Evolutionary conservation across 2,888 invertebrate genomes (phyloP), one percentile per base, ranked within the genome.

Genomic region (Hedya salicella): DNA sequence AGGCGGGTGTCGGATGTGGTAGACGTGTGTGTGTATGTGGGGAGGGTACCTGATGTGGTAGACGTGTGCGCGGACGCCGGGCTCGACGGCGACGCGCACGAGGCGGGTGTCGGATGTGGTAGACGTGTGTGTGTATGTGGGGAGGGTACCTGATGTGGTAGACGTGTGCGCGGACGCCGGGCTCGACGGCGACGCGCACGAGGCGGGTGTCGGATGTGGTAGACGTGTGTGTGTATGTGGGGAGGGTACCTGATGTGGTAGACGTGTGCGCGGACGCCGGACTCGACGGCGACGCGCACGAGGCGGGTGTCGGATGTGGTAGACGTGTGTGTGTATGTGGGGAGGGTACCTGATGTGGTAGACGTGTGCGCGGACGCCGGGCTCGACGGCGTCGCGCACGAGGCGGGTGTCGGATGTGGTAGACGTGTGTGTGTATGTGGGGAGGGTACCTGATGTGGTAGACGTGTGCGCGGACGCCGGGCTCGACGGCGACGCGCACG

Each of bases 1-100:
- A 79, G 78, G 49, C 78, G 72, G 67, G 79, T 77, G 73, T 79
- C 83, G 49, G 81, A 81, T 93, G 82, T 92, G 92, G 78, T 90
- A 93, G 70, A 93, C 92, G 5, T 25, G 25, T 6, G 25, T 67
- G 87, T 87, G 42, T 75, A 73, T 76, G 82, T 77, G 13, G 52
- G 63, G 17, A n/a, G n/a, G n/a, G n/a, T n/a, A n/a, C n/a, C n/a
- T n/a, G n/a, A n/a, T 93, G 82, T 92, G 92, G 78, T 90, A 93
- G 70, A 93, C 92, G 5, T 25, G 25, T 6, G 25, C 68, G 87
- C 87, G 42, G 75, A 73, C 76, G 82, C 77, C n/a, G 52, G 63
- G 17, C 11, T 68, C 68, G 1, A 63, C 53, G 6, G 52, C 52
- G 11, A 68, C 70, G 3, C 68, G 73, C 50, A 70, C 74, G 30